phyloP scores from a whole-genome alignment of 2,113 vertebrate species.

The Odocoileus virginianus region DNA sequence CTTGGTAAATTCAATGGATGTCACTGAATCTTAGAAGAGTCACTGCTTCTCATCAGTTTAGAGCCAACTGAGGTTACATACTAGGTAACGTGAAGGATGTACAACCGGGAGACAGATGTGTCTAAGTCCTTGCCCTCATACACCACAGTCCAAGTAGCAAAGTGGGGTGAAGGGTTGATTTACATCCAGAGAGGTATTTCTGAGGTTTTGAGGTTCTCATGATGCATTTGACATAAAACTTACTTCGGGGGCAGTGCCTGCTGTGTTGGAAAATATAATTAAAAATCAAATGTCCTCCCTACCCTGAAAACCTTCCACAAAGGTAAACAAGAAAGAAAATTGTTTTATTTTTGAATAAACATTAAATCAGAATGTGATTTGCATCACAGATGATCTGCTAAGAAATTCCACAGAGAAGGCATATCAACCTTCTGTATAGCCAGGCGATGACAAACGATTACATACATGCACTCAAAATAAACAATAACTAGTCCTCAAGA shows the following conservation, averaged over 20 bases:
- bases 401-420: background rate
- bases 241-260: background rate
- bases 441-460: background rate
- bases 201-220: background rate
- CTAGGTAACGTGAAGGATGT: background rate
- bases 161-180: background rate
- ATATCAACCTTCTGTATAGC: background rate
- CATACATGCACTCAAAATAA: background rate
- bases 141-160: background rate
- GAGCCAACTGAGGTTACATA: background rate
- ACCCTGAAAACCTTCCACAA: background rate
- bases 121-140: background rate
- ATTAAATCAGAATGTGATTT: background rate
- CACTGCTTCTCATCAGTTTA: background rate
- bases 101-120: fast-evolving
- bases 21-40: background rate
- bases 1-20: background rate
- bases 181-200: background rate
- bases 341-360: background rate
- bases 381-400: too few relatives aligned
- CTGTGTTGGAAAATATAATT: background rate
- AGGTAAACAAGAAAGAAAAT: background rate
- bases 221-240: background rate
- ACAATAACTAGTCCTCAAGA: background rate
- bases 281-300: background rate